Base-by-base conservation (phyloP, 2,113 vertebrate genomes). In the Boulengeromyrus knoepffleri region DNA sequence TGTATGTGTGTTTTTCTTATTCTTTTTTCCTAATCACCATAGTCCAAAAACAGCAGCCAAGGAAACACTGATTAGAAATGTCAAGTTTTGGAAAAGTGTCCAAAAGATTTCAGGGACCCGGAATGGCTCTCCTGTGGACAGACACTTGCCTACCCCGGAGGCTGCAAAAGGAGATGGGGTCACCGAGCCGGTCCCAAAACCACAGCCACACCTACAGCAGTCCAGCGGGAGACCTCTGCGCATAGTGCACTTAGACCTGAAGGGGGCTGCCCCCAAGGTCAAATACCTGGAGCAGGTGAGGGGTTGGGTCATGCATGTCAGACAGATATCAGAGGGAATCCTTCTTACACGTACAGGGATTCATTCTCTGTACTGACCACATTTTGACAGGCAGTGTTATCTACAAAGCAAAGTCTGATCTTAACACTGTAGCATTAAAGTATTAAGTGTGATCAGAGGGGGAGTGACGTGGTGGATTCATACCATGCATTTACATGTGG, bases 241-340 rank as follows among this genome's bases (percentile, higher is more conserved):
- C 56, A 89, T 97, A 5, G 95, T 97, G 19, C 97, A 97, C 91
- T 92, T 97, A 86, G 97, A 97, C 88, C 96, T 97, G 87, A 97
- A 97, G 89, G 97, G 97, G 53, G 97, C 96, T 12, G 93, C 96
- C 0, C 97, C 96, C 36, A 96, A 94, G 90, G 90, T 97, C 2
- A 94, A 94, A 80, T 97, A 97, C 90, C 91, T 96, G 89, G 94
- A 96, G 19, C 93, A 97, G 96, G 96, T 97, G 91, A 94, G 92
- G 27, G 49, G 17, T 56, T 3, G 1, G 42, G 31, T 66, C 19
- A 3, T n/a, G 36, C 52, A 7, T 42, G 15, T 58, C n/a, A 58
- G 21, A 58, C 7, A 9, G 21, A 88, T 84, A 84, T 47, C 42
- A 46, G 2, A 9, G 9, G 19, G 39, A 31, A 31, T 53, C 10